Base-by-base conservation (phyloP, 2,888 invertebrate species). In the Cistogaster globosa region DNA sequence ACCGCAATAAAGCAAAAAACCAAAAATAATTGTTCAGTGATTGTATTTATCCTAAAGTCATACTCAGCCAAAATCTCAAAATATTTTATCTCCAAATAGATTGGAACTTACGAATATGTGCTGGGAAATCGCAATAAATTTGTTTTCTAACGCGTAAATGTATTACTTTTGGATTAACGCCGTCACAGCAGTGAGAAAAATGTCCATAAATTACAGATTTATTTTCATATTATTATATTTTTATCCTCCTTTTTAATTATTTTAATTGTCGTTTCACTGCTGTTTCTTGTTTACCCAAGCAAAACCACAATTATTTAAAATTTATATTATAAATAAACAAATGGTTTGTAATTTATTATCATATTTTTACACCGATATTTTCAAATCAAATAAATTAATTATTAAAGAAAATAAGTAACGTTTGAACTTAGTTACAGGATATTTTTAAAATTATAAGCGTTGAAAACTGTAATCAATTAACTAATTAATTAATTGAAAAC, bases 261-360 rank as follows among this genome's bases (percentile, higher is more conserved):
- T 16, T 14, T 55, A 58, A 53, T 45, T 32, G 63, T 20, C 32
- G 26, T 32, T 75, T 36, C 20, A 51, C 38, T 67, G 45, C 42
- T 67, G 60, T 26, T 68, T 14, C 22, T 51, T 18, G 58, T 60
- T 60, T 60, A 16, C 53, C 60, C 60, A 45, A 55, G 6, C 36
- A 22, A 78, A 78, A 71, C 78, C 78, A 63, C 78, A 78, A 69
- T 78, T 78, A 78, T 78, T 69, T 78, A 78, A 69, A 58, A 78
- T 78, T 78, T 78, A 63, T 71, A 55, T 55, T 63, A 78, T 78
- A 53, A 63, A 78, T 63, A 78, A 71, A 71, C 53, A 62, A 68
- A 63, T 78, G 42, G 69, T 7, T 36, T 16, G 62, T 62, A 78
- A 78, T 78, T 78, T 71, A 78, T 78, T 45, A 48, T 7, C 32